Evolutionary conservation across 2,113 vertebrate species (phyloP).

Genomic region (Falco punctatus): DNA sequence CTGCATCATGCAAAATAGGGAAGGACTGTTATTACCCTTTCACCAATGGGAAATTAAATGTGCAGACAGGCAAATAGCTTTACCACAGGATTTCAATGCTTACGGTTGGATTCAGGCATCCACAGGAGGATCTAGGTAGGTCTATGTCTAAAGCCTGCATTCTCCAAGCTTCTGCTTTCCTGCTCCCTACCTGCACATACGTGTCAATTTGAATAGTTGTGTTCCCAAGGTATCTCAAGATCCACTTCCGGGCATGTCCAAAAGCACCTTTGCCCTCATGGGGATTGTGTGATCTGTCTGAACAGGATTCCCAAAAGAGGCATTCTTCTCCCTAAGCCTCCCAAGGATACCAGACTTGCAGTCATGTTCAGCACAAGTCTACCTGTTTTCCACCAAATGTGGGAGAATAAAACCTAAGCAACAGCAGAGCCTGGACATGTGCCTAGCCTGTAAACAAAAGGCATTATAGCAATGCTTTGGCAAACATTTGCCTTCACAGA

Average conservation of each 20-base stretch:
- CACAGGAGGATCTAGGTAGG: neutral
- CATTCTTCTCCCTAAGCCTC: neutral
- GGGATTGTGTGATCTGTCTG: neutral
- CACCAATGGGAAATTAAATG: neutral
- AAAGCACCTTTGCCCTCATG: neutral
- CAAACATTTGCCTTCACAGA: neutral
- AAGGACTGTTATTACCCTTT: neutral
- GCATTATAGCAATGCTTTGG: neutral
- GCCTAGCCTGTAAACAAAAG: constrained; percentile 10
- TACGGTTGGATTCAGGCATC: neutral
- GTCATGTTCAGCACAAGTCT: neutral
- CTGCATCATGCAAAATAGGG: neutral
- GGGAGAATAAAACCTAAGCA: neutral
- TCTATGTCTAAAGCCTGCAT: neutral
- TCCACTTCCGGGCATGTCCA: neutral
- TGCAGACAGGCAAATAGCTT: neutral
- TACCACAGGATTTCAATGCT: neutral
- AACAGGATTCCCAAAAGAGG: neutral
- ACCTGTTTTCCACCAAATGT: neutral
- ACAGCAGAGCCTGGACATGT: neutral
- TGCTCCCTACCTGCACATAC: neutral
- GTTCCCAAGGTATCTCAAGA: neutral
- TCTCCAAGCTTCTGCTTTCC: neutral
- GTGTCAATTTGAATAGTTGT: neutral
- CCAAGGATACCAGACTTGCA: neutral